These are phyloP conservation scores for Corythucha ciliata DNA, from an alignment of 2,888 invertebrate species.

Conservation along the genomic window DNA sequence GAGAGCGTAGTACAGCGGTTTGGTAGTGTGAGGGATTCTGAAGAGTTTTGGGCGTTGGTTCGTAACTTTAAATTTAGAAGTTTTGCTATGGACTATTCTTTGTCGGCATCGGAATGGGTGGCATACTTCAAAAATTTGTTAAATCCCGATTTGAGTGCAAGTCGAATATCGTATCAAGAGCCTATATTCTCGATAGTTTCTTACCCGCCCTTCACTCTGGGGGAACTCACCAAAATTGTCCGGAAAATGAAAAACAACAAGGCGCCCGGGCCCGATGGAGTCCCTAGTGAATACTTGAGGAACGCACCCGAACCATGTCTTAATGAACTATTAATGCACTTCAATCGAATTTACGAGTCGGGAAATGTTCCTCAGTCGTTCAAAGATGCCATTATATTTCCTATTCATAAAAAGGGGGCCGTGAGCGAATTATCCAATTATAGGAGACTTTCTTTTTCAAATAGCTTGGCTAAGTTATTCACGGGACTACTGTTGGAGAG, in stretches of 20 bases:
- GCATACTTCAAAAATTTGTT: not conserved
- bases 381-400: not conserved
- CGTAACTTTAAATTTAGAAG: too few species aligned
- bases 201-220: too few species aligned
- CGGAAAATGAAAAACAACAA: not conserved
- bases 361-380: not conserved
- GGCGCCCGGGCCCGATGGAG: not conserved
- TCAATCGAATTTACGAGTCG: not conserved
- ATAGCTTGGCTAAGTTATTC: not conserved
- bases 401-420: not conserved
- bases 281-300: not conserved
- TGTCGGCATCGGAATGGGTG: slow-evolving; percentile 8
- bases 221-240: too few species aligned
- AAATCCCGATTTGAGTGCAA: not conserved
- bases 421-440: too few species aligned
- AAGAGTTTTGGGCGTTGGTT: too few species aligned
- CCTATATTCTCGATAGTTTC: too few species aligned
- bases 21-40: too few species aligned
- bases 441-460: not conserved
- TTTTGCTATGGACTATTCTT: too few species aligned
- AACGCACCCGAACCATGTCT: not conserved
- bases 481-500: not conserved
- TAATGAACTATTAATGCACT: not conserved
- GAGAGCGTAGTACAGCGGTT: too few species aligned
- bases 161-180: not conserved